Base-by-base conservation (phyloP, 1,140 invertebrate species). In the Ooceraea biroi region DNA sequence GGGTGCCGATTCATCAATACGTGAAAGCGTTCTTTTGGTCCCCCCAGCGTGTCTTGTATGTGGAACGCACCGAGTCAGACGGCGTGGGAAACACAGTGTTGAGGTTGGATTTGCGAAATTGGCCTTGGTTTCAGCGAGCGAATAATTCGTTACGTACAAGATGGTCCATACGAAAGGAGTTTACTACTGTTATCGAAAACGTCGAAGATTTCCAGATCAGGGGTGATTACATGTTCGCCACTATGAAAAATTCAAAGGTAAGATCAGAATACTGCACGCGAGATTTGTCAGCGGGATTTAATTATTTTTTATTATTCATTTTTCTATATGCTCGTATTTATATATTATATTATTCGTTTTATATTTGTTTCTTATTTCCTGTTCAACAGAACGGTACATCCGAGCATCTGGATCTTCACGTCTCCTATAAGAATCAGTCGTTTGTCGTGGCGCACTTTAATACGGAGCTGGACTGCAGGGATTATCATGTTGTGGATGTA, bases 181-280 rank as follows among this genome's bases (percentile, higher is more conserved):
- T 82, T 0, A 22, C 7, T 3, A 12, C 76, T 12, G 73, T 88
- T 1, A 71, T 86, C 12, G 92, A 61, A 80, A 95, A 96, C 84
- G 96, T 98, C 7, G 96, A 97, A 90, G 97, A 98, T 89, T 98
- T 98, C 93, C 96, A 97, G 91, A 95, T 98, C 3, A 96, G 96
- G 90, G 97, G 96, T 8, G 97, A 98, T 84, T 98, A 97, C 91
- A 96, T 98, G 96, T 98, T 98, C 94, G 97, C 96, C 0, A 97
- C 97, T 0, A 96, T 95, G 88, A 95, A 95, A 50, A 69, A 63
- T 19, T 11, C 17, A 1, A 88, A 85, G 65, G 82, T 55, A 60
- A 11, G 52, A 25, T 66, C 7, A 30, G 12, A n/a, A 11, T 22
- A 27, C 17, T 60, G 36, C 27, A 14, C 3, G 14, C 14, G 7